Conservation (phyloP, 1,140 invertebrate species). For the Drosophila obscura region DNA sequence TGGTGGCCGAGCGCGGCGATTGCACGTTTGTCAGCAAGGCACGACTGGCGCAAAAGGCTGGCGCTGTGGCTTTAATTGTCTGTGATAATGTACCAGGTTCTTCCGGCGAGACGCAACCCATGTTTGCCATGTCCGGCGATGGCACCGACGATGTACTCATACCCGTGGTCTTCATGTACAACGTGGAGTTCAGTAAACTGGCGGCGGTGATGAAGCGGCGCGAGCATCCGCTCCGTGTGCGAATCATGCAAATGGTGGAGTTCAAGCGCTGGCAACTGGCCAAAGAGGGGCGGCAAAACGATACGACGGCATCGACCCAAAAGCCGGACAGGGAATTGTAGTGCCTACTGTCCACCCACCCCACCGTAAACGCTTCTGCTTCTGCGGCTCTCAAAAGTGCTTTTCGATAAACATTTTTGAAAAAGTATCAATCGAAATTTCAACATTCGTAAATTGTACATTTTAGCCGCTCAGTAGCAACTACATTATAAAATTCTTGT, state of each 20-base stretch:
- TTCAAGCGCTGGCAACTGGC: slow-evolving; percentile 80
- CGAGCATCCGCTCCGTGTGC: slow-evolving; percentile 52
- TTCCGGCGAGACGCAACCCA: slow-evolving; percentile 88
- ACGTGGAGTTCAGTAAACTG: slow-evolving; percentile 86
- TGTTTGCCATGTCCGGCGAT: slow-evolving; percentile 98
- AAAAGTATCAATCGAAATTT: slow-evolving; percentile 26
- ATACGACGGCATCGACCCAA: slow-evolving; percentile 42
- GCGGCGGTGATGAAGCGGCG: slow-evolving; percentile 45
- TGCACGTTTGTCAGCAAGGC: slow-evolving; percentile 99
- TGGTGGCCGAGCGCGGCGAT: slow-evolving; percentile 92
- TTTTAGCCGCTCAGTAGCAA: slow-evolving; percentile 23
- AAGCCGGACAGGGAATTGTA: slow-evolving; percentile 80
- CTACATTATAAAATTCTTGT: slow-evolving; percentile 49
- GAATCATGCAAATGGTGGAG: slow-evolving; percentile 82
- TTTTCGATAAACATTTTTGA: slow-evolving; percentile 32
- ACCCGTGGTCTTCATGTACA: slow-evolving; percentile 95
- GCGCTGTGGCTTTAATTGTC: slow-evolving; percentile 93
- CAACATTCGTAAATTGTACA: slow-evolving; percentile 29
- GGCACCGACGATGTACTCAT: slow-evolving; percentile 94
- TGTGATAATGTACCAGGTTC: slow-evolving; percentile 92
- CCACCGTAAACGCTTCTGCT: slow-evolving; percentile 26
- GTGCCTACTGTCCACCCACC: slow-evolving; percentile 43
- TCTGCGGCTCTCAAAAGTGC: slow-evolving; percentile 24
- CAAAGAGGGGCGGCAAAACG: slow-evolving; percentile 64
- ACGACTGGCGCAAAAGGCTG: slow-evolving; percentile 91